These are phyloP conservation scores for Sphaerophoria rueppellii DNA, from an alignment of 2,888 invertebrate species.

Conservation along the genomic window DNA sequence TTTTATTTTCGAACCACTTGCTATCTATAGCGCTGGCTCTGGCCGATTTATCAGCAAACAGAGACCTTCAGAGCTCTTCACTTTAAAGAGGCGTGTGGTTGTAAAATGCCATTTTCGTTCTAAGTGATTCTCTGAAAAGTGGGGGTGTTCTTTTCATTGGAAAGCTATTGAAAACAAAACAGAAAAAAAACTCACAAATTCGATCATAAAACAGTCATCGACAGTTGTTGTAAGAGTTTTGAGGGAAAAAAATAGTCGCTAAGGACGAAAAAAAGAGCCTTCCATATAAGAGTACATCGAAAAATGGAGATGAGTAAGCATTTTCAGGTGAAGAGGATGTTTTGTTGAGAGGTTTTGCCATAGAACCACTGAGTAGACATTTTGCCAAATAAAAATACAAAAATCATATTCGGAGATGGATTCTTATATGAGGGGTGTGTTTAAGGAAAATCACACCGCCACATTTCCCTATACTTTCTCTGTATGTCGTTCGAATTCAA, in stretches of 20 bases:
- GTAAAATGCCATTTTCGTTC: slow-evolving; percentile 30
- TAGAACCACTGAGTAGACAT: slow-evolving; percentile 29
- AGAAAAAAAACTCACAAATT: slow-evolving; percentile 40
- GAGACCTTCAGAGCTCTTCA: not conserved
- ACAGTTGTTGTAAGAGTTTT: slow-evolving; percentile 42
- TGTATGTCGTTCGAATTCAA: slow-evolving; percentile 47
- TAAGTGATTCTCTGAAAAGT: not conserved
- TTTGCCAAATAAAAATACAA: slow-evolving; percentile 12
- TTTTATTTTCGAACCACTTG: slow-evolving; percentile 40
- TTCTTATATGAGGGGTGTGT: not conserved
- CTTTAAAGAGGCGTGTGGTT: slow-evolving; percentile 50
- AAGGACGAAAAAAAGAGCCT: slow-evolving; percentile 26
- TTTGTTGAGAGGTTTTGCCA: not conserved
- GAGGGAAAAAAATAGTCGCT: slow-evolving; percentile 12
- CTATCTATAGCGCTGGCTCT: not conserved
- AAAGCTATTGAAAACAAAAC: slow-evolving; percentile 17
- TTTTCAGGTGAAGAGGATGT: slow-evolving; percentile 52
- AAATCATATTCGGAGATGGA: not conserved
- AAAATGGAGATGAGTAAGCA: slow-evolving; percentile 57
- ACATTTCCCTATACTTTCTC: not conserved
- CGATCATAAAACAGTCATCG: slow-evolving; percentile 64
- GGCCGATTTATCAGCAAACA: slow-evolving; percentile 44
- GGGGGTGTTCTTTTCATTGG: slow-evolving; percentile 26
- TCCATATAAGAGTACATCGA: slow-evolving; percentile 7
- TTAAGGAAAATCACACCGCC: not conserved